Base-by-base conservation (phyloP, 53 echinoderm and acorn worm species). In the Hippasteria phrygiana region DNA sequence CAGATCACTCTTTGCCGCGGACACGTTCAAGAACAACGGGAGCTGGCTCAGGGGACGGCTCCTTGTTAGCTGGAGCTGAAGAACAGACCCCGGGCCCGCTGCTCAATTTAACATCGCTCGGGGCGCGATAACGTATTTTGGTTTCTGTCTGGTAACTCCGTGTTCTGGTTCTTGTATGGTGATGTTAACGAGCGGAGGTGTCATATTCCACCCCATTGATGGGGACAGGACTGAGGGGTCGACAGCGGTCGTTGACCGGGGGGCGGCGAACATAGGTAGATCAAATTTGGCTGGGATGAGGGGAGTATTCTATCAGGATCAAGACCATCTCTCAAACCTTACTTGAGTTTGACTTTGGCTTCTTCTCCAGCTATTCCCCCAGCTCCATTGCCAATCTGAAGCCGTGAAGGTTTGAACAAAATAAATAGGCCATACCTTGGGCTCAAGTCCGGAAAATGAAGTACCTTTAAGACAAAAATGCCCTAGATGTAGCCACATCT, bases 51-150 rank as follows among this genome's bases (percentile, higher is more conserved):
- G 24, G 74, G 16, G 66, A 59, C 48, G 83, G 56, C 67, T n/a
- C 33, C 24, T 45, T 45, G 74, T 74, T 74, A 74, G 43, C 69
- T 4, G 3, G 79, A 48, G 56, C 42, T 59, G 37, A 38, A 42
- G 45, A 46, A 4, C 67, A 67, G 67, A 40, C n/a, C n/a, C n/a
- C n/a, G n/a, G n/a, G n/a, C n/a, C n/a, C n/a, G 38, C 66, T 6
- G 70, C 70, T 85, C 85, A 85, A 85, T 85, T 85, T 70, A 71
- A 85, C 51, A 69, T 85, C 20, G 71, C 85, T 70, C 22, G 35
- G 53, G 85, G 85, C 85, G 50, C 51, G 85, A 71, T 22, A 85
- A 71, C 75, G 70, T 47, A 71, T 85, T 69, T 71, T 42, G 67
- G n/a, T 71, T 85, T 51, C 70, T 47, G 85, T 85, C 85, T 85